A percentile compares a stretch with the other conserved stretches of the same genome.
Evolutionary conservation across 2,113 vertebrate species (phyloP).

Genomic region (Natator depressus): DNA sequence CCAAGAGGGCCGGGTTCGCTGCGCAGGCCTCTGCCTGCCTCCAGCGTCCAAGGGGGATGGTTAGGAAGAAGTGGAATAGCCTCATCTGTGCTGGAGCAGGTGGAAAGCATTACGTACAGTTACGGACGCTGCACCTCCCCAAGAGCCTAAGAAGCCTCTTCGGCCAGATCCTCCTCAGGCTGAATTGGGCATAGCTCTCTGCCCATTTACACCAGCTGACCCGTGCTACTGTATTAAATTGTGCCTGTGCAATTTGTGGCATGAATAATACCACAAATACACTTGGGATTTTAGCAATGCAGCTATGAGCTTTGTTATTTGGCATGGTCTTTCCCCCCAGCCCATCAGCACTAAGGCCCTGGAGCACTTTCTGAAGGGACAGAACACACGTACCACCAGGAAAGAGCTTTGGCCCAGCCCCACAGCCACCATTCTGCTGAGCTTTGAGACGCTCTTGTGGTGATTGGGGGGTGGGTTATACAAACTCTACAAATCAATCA

Average conservation of each 20-base stretch:
- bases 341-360: neutral
- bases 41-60: neutral
- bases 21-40: neutral
- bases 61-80: neutral
- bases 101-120: neutral
- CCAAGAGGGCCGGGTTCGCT: neutral
- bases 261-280: neutral
- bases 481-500: neutral
- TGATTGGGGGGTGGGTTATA: too few species aligned
- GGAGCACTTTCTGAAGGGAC: neutral
- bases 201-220: neutral
- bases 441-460: neutral
- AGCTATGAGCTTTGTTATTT: neutral
- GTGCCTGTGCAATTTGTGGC: neutral
- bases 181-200: neutral
- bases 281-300: neutral
- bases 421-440: neutral
- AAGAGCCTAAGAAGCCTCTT: neutral
- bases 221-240: neutral
- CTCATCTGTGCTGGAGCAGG: neutral
- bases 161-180: neutral
- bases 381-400: neutral
- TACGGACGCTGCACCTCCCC: too few species aligned
- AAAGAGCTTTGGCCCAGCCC: too few species aligned
- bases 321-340: neutral